Evolutionary conservation across 2,113 vertebrate species (phyloP), one percentile per base, ranked within the genome.

Genomic region (Siniperca knerii): DNA sequence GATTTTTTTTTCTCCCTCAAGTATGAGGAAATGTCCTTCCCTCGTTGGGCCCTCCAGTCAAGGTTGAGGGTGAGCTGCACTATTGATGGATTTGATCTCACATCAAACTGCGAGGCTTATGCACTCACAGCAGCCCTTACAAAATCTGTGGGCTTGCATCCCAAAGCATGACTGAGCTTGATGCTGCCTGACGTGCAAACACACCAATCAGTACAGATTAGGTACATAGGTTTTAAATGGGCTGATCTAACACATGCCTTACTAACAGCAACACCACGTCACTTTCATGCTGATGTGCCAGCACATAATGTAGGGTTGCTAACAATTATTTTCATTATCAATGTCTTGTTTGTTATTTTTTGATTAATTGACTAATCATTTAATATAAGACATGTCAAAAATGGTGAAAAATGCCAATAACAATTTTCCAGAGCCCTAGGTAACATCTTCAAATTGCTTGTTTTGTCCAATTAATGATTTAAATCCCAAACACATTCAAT

Each of bases 71-170:
- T 78, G 83, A 85, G 79, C 46, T 77, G 83, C 60, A 69, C 83
- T 89, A 88, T 84, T 89, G 90, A 93, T 92, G 85, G 74, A 90
- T 86, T 82, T 87, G 75, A 90, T 90, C 88, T 87, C 69, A 73
- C 75, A 92, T 91, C 74, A 86, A 89, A 90, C 65, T 89, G 77
- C 25, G 1, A 81, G 69, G 75, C 74, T 92, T 83, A 89, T 83
- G 70, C 71, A 79, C 71, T 89, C 71, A 78, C 80, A 82, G 79
- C 55, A 11, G 62, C 58, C 60, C 81, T 72, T 37, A 44, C 62
- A 48, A 70, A 83, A 81, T 83, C 67, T 83, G 83, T 86, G 87
- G 61, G n/a, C 85, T 57, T 89, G 90, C 89, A 91, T 94, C 77
- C 73, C 70, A 92, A 83, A 79, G 82, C 83, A 48, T 52, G 37